Base-by-base conservation (phyloP, 2,113 vertebrate species). In the Platichthys flesus region DNA sequence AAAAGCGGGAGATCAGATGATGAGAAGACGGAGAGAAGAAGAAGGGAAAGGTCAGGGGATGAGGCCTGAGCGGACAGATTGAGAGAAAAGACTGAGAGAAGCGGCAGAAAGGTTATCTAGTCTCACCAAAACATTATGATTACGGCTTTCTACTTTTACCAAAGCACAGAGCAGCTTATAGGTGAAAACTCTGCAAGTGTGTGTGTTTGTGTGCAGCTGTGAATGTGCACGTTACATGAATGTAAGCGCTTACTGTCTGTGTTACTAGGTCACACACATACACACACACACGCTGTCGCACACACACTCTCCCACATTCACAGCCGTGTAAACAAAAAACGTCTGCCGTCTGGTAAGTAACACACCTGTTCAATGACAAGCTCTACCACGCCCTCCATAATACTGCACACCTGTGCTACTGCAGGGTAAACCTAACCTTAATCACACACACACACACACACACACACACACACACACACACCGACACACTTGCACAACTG, bases 291-390 rank as follows among this genome's bases (percentile, higher is more conserved):
- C 63, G 71, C 78, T 60, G 67, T 59, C 57, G 54, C 56, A 61
- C 31, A 71, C 35, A 20, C 15, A 21, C 59, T 24, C 57, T 56
- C 72, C 70, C 57, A 78, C 74, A 67, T 40, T 70, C 78, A 78
- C 71, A 59, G 52, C 40, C 61, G 51, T 81, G 78, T 81, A 81
- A 74, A 78, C 78, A 81, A 74, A 84, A 89, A 90, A 73, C 80
- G 75, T 88, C 86, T 85, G 87, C 87, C 86, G 86, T 90, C 89
- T 90, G 87, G 84, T 87, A 92, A 89, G 84, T 87, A 80, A 87
- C 88, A 92, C 91, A 92, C 89, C 91, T 93, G 91, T 90, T 91
- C 85, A 86, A 85, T 88, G 87, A 91, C 89, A 90, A 88, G 84
- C 80, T 56, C 60, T 15, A 80, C 91, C 92, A 92, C 91, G 66